Evolutionary conservation across 2,797 vertebrate species (phyloP).

Genomic region (Labroides dimidiatus): DNA sequence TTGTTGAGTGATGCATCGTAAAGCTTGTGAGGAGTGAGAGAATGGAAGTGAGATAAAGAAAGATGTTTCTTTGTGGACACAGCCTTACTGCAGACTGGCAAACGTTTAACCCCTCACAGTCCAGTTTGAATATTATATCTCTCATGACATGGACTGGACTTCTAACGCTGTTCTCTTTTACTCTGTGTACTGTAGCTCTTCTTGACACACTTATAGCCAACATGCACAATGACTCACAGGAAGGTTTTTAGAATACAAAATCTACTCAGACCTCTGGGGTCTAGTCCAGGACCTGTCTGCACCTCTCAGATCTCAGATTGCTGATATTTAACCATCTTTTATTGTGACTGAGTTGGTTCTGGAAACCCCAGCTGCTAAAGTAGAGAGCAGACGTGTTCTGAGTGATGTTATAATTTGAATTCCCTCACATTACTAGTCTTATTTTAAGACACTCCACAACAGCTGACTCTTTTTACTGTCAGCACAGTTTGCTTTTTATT

Average conservation of each 20-base stretch:
- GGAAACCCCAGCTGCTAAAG: neutral
- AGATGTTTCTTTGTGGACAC: conserved; percentile 30
- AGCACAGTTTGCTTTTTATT: conserved; percentile 22
- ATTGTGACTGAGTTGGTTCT: conserved; percentile 5
- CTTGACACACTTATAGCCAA: conserved; percentile 24
- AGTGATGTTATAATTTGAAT: conserved; percentile 3
- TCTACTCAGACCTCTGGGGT: neutral
- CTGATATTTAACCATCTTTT: neutral
- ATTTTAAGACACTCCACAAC: conserved; percentile 50
- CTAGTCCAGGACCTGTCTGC: neutral
- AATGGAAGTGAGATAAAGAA: conserved; percentile 33
- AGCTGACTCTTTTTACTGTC: neutral
- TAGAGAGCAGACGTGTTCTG: neutral
- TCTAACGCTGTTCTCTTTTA: conserved; percentile 20
- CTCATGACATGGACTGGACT: neutral
- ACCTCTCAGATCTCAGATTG: conserved; percentile 12
- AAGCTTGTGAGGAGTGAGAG: conserved; percentile 27
- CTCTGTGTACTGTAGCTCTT: conserved; percentile 4
- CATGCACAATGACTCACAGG: neutral
- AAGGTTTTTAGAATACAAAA: conserved; percentile 7
- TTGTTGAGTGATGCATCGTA: conserved; percentile 35
- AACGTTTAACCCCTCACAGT: neutral
- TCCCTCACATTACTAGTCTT: conserved; percentile 7
- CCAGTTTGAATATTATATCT: neutral
- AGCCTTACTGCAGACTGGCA: conserved; percentile 55